These are phyloP conservation scores for Augiades crinisus DNA, from an alignment of 2,888 invertebrate genomes.

Conservation along the genomic window DNA sequence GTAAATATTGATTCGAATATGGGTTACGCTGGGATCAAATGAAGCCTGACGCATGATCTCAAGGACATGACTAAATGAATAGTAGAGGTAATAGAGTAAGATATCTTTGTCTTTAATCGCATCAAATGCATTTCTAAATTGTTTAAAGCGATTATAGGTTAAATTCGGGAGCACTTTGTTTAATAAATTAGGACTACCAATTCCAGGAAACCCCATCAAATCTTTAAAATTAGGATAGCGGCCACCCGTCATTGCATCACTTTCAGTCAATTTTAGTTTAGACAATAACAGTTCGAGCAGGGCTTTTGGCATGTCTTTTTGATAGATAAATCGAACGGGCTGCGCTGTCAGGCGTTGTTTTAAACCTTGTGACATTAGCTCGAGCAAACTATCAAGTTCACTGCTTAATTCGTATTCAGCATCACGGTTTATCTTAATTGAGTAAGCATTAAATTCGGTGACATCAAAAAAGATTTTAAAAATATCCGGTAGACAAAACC, in stretches of 20 bases:
- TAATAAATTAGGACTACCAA: no score
- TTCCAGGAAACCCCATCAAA: neutral
- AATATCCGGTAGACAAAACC: neutral
- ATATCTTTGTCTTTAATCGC: no score
- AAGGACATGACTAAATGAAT: neutral
- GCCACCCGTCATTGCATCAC: neutral
- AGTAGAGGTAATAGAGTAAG: neutral
- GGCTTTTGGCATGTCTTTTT: neutral
- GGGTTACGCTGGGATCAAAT: neutral
- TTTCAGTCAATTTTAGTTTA: no score
- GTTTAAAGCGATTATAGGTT: no score
- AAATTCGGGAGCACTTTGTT: no score
- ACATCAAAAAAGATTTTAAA: neutral
- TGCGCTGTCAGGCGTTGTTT: neutral
- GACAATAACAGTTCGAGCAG: no score
- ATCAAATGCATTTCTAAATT: no score
- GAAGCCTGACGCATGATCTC: neutral
- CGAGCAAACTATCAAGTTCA: neutral
- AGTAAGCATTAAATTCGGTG: neutral
- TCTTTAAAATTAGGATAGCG: neutral
- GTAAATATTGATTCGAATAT: constrained; percentile 1
- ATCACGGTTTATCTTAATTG: neutral
- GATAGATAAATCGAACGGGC: neutral
- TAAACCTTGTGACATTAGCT: neutral
- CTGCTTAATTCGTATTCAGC: neutral